Evolutionary conservation across 2,113 vertebrate species (phyloP).

Genomic region (Brachyhypopomus gauderio): DNA sequence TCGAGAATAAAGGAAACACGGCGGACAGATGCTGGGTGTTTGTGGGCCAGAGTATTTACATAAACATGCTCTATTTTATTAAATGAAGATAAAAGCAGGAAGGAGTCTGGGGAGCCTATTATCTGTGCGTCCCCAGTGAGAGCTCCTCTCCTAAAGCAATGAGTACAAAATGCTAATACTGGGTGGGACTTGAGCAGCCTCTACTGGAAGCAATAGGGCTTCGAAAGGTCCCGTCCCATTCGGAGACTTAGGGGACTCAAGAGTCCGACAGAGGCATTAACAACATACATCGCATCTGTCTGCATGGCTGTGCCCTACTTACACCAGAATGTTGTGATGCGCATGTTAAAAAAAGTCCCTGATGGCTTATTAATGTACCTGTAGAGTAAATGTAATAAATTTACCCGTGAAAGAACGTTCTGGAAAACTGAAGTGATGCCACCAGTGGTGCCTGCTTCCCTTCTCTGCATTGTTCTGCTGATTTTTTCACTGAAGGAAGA

Average conservation of each 20-base stretch:
- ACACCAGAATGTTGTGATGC: background rate
- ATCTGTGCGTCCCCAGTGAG: background rate
- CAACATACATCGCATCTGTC: background rate
- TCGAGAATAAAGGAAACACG: background rate
- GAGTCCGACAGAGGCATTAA: background rate
- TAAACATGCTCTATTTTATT: slow-evolving; percentile 15
- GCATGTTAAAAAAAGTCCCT: background rate
- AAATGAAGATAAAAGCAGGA: slow-evolving; percentile 23
- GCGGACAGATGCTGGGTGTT: background rate
- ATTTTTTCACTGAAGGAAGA: slow-evolving; percentile 55
- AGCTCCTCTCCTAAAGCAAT: slow-evolving; percentile 7
- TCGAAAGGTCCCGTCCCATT: background rate
- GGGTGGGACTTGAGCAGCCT: slow-evolving; percentile 37
- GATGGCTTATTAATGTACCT: slow-evolving; percentile 18
- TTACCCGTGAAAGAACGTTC: background rate
- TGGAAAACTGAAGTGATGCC: background rate
- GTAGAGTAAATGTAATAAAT: slow-evolving; percentile 18
- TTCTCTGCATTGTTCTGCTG: background rate
- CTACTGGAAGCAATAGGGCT: slow-evolving; percentile 37
- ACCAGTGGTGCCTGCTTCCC: background rate
- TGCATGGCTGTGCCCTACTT: background rate
- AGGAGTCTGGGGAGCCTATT: background rate
- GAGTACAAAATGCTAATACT: slow-evolving; percentile 20
- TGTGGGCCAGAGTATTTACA: slow-evolving; percentile 14
- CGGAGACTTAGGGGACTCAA: background rate